Evolutionary conservation across 2,888 invertebrate species (phyloP), one percentile per base, ranked within the genome.

Genomic region (Drosophila cognata): DNA sequence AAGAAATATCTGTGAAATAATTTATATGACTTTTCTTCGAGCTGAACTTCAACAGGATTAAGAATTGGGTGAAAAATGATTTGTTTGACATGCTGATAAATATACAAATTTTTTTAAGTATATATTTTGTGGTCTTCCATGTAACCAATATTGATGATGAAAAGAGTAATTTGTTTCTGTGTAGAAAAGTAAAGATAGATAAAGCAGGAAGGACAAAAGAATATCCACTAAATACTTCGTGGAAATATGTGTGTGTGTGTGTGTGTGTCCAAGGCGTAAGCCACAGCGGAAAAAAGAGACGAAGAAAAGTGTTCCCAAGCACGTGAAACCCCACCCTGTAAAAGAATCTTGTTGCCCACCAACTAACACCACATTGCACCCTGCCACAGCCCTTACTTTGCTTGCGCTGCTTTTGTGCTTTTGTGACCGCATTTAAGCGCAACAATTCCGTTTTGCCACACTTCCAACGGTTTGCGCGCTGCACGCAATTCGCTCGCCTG

Each of bases 241-340:
- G 76, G 71, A 68, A 74, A 74, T 73, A 68, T 83, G 36, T 55
- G 10, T 31, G 31, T 51, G 29, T 43, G 21, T n/a, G 21, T 43
- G 60, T 72, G 71, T 78, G 80, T 79, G 81, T 75, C 70, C 79
- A 88, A 81, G 84, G 89, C 72, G 61, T 84, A 77, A 78, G 74
- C 74, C 73, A 68, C 63, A 59, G 59, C 69, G 18, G 1, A 38
- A 46, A 41, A 46, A 46, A 25, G 25, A 46, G 25, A 8, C 1
- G 46, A 4, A 16, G 51, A 57, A 61, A 65, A 71, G 75, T 75
- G 59, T 60, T 55, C 48, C 52, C 36, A 65, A 56, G 71, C 50
- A 71, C 55, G 52, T 76, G 58, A 55, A 55, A 50, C 6, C 6
- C 6, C 6, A 0, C 43, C 10, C n/a, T 55, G 43, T 56, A 59